Evolutionary conservation across 2,888 invertebrate genomes (phyloP).

Genomic region (Trichopria drosophilae): DNA sequence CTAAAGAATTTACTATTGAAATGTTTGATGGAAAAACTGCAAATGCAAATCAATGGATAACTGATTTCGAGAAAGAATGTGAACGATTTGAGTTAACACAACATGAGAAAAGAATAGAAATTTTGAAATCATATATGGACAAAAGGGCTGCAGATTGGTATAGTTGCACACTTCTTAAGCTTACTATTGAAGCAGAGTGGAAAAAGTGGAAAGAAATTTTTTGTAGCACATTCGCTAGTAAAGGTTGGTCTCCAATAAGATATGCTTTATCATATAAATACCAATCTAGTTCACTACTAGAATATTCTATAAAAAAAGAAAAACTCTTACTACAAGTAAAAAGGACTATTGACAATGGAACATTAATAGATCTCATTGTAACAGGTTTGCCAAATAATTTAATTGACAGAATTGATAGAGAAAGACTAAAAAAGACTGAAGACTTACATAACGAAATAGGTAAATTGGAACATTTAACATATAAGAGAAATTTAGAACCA

Average conservation of each 20-base stretch:
- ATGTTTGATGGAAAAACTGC: constrained; percentile 35
- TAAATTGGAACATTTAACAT: constrained; percentile 40
- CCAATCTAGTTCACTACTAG: constrained; percentile 27
- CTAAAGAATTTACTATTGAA: constrained; percentile 34
- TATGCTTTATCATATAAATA: constrained; percentile 29
- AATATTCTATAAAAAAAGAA: constrained; percentile 33
- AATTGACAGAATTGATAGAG: constrained; percentile 43
- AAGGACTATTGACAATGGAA: constrained; percentile 35
- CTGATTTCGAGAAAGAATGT: constrained; percentile 36
- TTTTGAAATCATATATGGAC: constrained; percentile 17
- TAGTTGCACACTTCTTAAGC: constrained; percentile 26
- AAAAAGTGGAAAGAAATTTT: constrained; percentile 23
- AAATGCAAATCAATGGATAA: constrained; percentile 36
- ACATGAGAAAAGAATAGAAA: constrained; percentile 25
- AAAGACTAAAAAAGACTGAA: constrained; percentile 38
- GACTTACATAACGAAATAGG: constrained; percentile 44
- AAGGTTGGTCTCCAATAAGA: constrained; percentile 31
- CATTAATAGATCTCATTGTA: constrained; percentile 43
- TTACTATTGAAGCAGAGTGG: constrained; percentile 15
- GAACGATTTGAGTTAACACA: constrained; percentile 23
- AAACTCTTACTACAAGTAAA: constrained; percentile 10
- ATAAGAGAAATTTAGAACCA: constrained; percentile 30
- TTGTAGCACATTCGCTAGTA: constrained; percentile 25
- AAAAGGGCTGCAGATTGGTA: constrained; percentile 27
- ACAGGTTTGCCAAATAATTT: constrained; percentile 42